Base-by-base conservation (phyloP, 1,140 invertebrate genomes). In the Temnothorax curvispinosus region DNA sequence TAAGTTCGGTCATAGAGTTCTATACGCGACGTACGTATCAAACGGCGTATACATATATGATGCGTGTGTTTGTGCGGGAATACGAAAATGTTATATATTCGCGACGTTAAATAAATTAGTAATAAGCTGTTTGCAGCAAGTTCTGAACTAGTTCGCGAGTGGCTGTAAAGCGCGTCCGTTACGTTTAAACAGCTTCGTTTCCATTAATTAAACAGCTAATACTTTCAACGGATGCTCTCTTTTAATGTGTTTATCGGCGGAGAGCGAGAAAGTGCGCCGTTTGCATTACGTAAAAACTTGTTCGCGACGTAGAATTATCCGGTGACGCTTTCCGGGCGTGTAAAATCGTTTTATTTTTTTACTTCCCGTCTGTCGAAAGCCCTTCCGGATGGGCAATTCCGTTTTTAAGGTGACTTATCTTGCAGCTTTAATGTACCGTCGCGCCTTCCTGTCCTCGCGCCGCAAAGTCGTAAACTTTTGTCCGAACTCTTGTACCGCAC, bases 401-500 rank as follows among this genome's bases (percentile, higher is more conserved):
- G 47, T 21, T 56, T 75, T 84, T 50, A 84, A 60, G 18, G 41
- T 54, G 69, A 84, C 69, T 62, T 75, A 47, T 75, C 41, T 58
- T 32, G 69, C 21, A 41, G 35, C 44, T 64, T 76, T 58, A 64
- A 77, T 38, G 72, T 41, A 81, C 44, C 47, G 35, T 56, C 44
- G 74, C 44, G 74, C 47, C 47, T 65, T 78, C 58, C 56, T 47
- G 80, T 80, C 80, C 41, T 78, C 60, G 71, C 44, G 58, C 50
- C 58, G 60, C 47, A 21, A 65, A 52, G 60, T 85, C 82, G 74
- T 85, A 78, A 85, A 78, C 82, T 85, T 78, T 65, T 78, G 71
- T 78, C 75, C 74, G 5, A 75, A 75, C 54, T 41, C 80, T 71
- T 81, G 64, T 82, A 82, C n/a, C 27, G 41, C 80, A 47, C 80